Conservation (phyloP, 2,113 vertebrate genomes). For the Melanotaenia duboulayi region DNA sequence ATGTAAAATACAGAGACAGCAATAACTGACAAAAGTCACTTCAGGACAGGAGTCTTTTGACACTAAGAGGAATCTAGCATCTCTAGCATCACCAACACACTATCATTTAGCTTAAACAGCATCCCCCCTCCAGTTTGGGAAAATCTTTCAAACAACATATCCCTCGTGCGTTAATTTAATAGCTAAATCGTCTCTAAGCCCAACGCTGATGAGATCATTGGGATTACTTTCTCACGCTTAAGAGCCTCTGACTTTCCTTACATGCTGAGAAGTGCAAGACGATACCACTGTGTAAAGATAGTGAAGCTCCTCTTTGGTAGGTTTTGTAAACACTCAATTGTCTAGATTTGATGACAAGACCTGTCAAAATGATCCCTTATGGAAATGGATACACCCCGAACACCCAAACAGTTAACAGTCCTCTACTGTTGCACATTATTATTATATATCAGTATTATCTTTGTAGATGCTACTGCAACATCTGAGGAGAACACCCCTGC, state of each 20-base stretch:
- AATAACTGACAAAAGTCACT: no score
- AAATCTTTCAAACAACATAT: background rate
- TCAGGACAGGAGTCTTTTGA: background rate
- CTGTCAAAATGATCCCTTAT: conserved; percentile 3
- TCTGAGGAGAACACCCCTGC: conserved; percentile 23
- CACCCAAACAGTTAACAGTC: background rate
- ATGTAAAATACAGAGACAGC: no score
- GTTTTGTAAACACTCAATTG: no score
- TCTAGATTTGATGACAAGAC: background rate
- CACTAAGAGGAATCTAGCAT: background rate
- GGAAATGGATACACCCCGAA: background rate
- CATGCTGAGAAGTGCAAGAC: background rate
- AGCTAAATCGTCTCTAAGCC: background rate
- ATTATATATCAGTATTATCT: conserved; percentile 9
- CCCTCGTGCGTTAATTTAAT: background rate
- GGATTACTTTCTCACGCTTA: background rate
- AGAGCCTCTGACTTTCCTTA: background rate
- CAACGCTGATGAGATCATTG: conserved; percentile 4
- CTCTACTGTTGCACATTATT: background rate
- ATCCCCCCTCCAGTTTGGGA: background rate
- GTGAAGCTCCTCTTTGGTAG: background rate
- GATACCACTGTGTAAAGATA: background rate
- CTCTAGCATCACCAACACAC: background rate
- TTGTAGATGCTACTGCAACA: conserved; percentile 9
- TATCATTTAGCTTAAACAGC: background rate